Evolutionary conservation across 2,797 vertebrate genomes (phyloP).

Genomic region (Sitta carolinensis): DNA sequence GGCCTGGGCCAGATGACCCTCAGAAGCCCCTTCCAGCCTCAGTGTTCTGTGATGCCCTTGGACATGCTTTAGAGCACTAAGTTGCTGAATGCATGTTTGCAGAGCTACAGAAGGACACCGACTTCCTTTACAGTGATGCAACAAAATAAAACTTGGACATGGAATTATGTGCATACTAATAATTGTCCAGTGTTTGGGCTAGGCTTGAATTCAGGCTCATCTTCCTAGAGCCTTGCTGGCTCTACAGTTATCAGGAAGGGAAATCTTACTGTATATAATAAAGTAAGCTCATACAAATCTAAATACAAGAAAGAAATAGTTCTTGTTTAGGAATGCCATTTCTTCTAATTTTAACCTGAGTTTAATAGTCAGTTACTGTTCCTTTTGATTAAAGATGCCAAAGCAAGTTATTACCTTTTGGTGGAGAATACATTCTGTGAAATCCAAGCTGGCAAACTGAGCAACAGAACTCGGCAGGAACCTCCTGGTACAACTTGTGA

Average conservation of each 20-base stretch:
- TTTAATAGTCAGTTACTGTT: neutral
- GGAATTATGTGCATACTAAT: neutral
- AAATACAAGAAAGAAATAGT: neutral
- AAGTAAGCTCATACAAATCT: neutral
- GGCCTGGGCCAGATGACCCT: neutral
- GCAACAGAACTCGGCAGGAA: conserved; percentile 81
- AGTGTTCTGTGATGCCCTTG: neutral
- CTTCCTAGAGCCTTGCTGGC: neutral
- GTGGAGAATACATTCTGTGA: conserved; percentile 79
- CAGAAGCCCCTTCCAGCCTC: neutral
- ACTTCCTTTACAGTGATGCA: neutral
- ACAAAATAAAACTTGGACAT: neutral
- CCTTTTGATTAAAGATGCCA: neutral
- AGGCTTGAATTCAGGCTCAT: neutral
- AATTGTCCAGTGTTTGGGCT: neutral
- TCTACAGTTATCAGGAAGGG: neutral
- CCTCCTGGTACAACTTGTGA: conserved; percentile 74
- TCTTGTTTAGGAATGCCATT: neutral
- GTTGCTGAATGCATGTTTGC: neutral
- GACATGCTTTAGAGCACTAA: neutral
- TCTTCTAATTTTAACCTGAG: neutral
- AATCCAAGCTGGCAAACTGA: conserved; percentile 83
- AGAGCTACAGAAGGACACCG: neutral
- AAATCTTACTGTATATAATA: neutral
- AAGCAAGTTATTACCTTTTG: conserved; percentile 75